Evolutionary conservation across 2,113 vertebrate species (phyloP).

Genomic region (Mellivora capensis): DNA sequence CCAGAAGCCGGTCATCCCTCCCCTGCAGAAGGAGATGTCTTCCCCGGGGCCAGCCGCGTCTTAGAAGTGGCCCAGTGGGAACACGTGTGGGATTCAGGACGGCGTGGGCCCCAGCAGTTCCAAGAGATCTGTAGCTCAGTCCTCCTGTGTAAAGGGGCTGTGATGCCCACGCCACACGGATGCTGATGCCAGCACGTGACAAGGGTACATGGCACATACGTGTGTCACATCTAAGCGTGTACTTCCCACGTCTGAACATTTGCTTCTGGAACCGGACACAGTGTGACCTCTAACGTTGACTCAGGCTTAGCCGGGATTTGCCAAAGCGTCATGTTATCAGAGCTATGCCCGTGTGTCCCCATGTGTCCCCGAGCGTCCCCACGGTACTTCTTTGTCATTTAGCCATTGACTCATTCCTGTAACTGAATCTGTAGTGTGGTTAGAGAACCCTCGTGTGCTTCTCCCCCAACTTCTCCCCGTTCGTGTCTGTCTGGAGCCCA

Average conservation of each 20-base stretch:
- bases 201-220: accelerated
- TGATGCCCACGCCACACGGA: background rate
- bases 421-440: background rate
- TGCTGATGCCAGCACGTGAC: background rate
- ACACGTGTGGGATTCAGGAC: accelerated
- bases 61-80: background rate
- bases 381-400: background rate
- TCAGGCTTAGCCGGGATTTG: background rate
- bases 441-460: background rate
- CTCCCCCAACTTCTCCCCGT: background rate
- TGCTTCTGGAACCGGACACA: background rate
- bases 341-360: background rate
- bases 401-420: background rate
- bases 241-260: too few relatives aligned
- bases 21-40: background rate
- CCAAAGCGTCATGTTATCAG: background rate
- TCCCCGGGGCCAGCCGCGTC: background rate
- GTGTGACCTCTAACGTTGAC: background rate
- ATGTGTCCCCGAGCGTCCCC: background rate
- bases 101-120: background rate
- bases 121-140: background rate
- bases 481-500: background rate
- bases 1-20: accelerated
- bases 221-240: background rate
- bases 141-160: background rate